Base-by-base conservation (phyloP, 2,797 vertebrate genomes). In the Phaenicophaeus curvirostris region DNA sequence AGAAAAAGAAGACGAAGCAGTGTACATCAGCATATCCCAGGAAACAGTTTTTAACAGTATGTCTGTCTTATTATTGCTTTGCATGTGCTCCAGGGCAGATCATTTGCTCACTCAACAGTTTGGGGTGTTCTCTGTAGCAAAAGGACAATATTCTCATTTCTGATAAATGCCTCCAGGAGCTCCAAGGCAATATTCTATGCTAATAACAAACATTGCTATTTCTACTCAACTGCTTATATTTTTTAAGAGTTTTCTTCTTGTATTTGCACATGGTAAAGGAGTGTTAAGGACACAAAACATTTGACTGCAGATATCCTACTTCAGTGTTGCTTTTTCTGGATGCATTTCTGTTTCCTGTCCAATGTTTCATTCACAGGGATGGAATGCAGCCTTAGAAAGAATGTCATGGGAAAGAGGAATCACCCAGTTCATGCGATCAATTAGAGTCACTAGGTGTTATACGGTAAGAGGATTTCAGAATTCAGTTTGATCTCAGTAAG, bases 191-290 rank as follows among this genome's bases (percentile, higher is more conserved):
- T 80, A 79, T 63, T 93, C 35, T 85, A 23, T 77, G 48, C 63
- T 92, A 62, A 80, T 83, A 94, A 69, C 76, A 83, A 83, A 74
- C 68, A 44, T 63, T 93, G 35, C 10, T 91, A 42, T 87, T 89
- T 95, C 58, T 89, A 39, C 33, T 85, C 87, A 80, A 48, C 57
- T 75, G 53, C 8, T 23, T 67, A 42, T 89, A 76, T 53, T 89
- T 90, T 89, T 85, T 24, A 88, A 92, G 81, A 67, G 23, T 20
- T 59, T 87, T 85, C 71, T 82, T 88, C 41, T 80, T 84, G 37
- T 1, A 1, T 74, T 80, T 94, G 30, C 17, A 35, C 39, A 61
- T 50, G 87, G 94, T 85, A 95, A 95, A 33, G 48, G 89, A 89
- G 44, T 76, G 48, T 80, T 87, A 89, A 80, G 48, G 72, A 91